Percentiles rank a stretch among this genome's conserved stretches.
These are phyloP conservation scores for Pollenia labialis DNA, from an alignment of 2,888 invertebrate species.

Conservation along the genomic window DNA sequence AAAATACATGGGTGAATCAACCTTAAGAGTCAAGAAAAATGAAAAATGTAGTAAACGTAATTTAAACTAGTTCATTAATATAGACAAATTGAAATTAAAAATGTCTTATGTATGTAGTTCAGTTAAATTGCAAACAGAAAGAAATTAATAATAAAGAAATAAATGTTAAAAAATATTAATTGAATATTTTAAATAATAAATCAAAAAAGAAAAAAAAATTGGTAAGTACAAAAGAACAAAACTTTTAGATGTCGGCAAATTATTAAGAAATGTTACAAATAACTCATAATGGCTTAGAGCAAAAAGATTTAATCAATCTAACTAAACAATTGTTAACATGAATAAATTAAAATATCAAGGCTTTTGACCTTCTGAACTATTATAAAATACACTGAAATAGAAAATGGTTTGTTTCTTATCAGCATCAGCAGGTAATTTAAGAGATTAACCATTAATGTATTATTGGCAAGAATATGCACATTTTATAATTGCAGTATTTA, in stretches of 20 bases:
- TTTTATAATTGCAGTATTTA: too few relatives aligned
- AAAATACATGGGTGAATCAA: too few relatives aligned
- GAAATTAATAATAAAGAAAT: constrained; percentile 38
- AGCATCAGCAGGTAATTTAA: too few relatives aligned
- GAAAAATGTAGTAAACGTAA: constrained; percentile 10
- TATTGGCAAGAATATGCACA: too few relatives aligned
- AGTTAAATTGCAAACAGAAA: constrained; percentile 38
- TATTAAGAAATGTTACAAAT: not conserved
- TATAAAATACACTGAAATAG: too few relatives aligned
- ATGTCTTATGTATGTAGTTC: constrained; percentile 47
- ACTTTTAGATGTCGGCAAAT: not conserved
- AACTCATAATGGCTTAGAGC: not conserved
- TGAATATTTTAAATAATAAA: not conserved
- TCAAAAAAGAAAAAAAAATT: too few relatives aligned
- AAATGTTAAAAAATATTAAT: constrained; percentile 34
- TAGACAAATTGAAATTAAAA: constrained; percentile 10
- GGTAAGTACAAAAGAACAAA: constrained; percentile 11
- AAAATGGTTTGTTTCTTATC: too few relatives aligned
- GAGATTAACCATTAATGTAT: too few relatives aligned
- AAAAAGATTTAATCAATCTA: not conserved
- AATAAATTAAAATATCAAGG: too few relatives aligned
- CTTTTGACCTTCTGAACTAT: too few relatives aligned
- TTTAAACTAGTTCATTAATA: constrained; percentile 13
- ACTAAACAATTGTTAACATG: too few relatives aligned
- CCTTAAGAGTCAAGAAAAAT: not conserved